These are phyloP conservation scores for Calameuta idolon DNA, from an alignment of 2,888 invertebrate genomes.

Conservation along the genomic window DNA sequence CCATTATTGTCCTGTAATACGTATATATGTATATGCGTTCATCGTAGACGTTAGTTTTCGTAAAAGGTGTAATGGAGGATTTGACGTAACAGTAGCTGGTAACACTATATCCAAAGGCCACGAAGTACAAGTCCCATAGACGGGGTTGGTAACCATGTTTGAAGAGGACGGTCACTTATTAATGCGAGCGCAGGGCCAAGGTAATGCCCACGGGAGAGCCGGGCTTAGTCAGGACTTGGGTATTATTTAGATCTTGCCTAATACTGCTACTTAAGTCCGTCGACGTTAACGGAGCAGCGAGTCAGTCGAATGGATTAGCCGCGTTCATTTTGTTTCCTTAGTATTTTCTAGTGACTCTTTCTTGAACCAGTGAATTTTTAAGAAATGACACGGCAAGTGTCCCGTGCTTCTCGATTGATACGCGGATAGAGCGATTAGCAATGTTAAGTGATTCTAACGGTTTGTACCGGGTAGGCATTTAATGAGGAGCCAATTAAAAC, in stretches of 20 bases:
- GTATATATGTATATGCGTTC: too few relatives aligned
- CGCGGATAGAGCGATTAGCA: not conserved
- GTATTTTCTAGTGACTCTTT: not conserved
- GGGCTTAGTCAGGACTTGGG: slow-evolving; percentile 55
- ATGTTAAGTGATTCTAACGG: not conserved
- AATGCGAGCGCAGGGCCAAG: slow-evolving; percentile 60
- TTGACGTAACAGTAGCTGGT: too few relatives aligned
- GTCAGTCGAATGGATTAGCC: slow-evolving; percentile 16
- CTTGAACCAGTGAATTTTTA: not conserved
- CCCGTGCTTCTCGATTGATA: not conserved
- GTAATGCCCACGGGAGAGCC: slow-evolving; percentile 32
- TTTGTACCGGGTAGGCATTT: not conserved
- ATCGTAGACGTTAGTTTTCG: not conserved
- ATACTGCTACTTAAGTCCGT: slow-evolving; percentile 35
- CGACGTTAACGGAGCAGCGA: slow-evolving; percentile 21
- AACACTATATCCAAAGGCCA: too few relatives aligned
- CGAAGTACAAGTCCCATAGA: not conserved
- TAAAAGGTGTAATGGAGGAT: not conserved
- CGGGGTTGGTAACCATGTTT: not conserved
- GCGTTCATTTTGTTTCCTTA: not conserved
- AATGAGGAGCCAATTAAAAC: slow-evolving; percentile 35
- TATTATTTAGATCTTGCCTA: slow-evolving; percentile 53
- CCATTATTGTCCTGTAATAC: too few relatives aligned
- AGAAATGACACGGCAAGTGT: not conserved
- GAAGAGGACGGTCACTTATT: slow-evolving; percentile 58